phyloP scores from a whole-genome alignment of 2,113 vertebrate genomes.

The Phrynosoma blainvillii region DNA sequence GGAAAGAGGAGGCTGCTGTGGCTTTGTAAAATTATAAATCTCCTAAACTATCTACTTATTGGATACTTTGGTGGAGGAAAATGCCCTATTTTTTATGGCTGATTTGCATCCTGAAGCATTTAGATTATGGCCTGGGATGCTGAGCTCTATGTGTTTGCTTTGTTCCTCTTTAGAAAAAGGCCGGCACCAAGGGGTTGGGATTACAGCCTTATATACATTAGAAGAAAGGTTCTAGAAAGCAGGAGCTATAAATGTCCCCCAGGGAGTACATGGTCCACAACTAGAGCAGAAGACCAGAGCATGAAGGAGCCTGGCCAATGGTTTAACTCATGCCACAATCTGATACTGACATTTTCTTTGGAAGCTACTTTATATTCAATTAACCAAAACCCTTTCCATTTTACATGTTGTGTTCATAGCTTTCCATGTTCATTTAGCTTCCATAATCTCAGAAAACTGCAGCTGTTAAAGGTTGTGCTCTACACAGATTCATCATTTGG shows the following conservation, averaged over 20 bases:
- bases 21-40: slow-evolving; percentile 60
- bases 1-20: slow-evolving; percentile 30
- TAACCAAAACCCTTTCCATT: background rate
- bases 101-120: slow-evolving; percentile 56
- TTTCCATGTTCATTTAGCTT: too few species aligned
- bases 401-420: too few species aligned
- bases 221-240: slow-evolving; percentile 57
- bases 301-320: background rate
- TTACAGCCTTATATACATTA: slow-evolving; percentile 49
- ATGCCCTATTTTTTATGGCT: slow-evolving; percentile 37
- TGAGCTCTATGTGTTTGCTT: slow-evolving; percentile 47
- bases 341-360: background rate
- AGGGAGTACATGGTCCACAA: slow-evolving; percentile 13
- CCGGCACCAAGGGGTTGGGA: slow-evolving; percentile 51
- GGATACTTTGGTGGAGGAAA: slow-evolving; percentile 36
- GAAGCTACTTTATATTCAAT: background rate
- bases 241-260: slow-evolving; percentile 41
- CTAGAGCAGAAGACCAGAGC: slow-evolving; percentile 4
- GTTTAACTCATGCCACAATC: too few species aligned
- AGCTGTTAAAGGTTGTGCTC: too few species aligned
- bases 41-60: slow-evolving; percentile 47
- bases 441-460: too few species aligned
- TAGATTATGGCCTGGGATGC: slow-evolving; percentile 41
- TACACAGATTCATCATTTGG: too few species aligned
- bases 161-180: slow-evolving; percentile 43